Conservation (phyloP, 2,113 vertebrate species). For the Ptychochromis oligacanthus region DNA sequence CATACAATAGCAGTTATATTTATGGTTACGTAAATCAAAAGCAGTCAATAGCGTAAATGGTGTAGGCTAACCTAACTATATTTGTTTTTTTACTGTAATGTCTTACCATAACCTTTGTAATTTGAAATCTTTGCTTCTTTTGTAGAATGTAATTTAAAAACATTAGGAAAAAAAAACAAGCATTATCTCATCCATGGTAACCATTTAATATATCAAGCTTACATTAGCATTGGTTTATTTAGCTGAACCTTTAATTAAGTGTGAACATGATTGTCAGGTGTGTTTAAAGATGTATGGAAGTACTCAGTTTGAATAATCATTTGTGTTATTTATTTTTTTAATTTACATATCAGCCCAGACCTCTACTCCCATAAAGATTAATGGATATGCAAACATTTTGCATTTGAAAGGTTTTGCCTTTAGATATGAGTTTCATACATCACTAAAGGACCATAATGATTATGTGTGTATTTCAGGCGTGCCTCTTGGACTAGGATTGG, state of each 20-base stretch:
- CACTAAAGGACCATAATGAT: not conserved
- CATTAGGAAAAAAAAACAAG: no score
- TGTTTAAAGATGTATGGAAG: not conserved
- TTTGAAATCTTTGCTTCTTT: no score
- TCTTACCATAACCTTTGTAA: no score
- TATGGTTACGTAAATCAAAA: no score
- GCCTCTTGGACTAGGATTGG: not conserved
- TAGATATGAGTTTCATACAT: not conserved
- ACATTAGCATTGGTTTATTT: not conserved
- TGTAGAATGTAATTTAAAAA: no score
- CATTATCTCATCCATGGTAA: not conserved
- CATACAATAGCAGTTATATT: no score
- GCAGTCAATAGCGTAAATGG: no score
- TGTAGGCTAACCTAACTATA: no score
- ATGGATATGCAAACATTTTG: not conserved
- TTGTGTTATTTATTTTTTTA: not conserved
- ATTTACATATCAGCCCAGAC: not conserved
- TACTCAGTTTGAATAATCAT: not conserved
- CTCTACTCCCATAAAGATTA: not conserved
- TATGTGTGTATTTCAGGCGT: not conserved
- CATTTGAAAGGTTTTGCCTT: not conserved
- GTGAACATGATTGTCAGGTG: not conserved
- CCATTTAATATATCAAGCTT: not conserved
- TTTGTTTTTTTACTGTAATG: no score
- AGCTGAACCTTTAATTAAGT: not conserved